Conservation (phyloP, 2,888 invertebrate species). For the Taenaris catops region DNA sequence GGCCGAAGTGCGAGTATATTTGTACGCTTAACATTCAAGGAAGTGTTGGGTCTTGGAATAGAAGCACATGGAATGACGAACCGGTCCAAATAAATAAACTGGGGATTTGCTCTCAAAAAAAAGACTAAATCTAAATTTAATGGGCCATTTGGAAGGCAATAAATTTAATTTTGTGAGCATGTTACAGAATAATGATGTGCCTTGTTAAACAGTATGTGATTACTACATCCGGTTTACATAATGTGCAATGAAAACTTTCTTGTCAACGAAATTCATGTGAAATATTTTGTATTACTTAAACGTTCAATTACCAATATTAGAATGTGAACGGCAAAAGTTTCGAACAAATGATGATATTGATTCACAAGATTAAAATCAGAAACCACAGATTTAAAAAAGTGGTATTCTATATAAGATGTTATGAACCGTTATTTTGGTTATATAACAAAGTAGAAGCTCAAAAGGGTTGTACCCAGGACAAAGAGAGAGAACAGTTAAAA, state of each 20-base stretch:
- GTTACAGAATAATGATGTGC: slow-evolving; percentile 12
- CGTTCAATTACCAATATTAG: slow-evolving; percentile 1
- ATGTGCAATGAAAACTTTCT: slow-evolving; percentile 10
- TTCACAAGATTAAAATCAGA: too few relatives aligned
- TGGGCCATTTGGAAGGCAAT: slow-evolving; percentile 9
- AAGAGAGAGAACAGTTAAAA: too few relatives aligned
- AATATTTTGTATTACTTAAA: neutral
- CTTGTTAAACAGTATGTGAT: slow-evolving; percentile 13
- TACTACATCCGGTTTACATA: slow-evolving; percentile 13
- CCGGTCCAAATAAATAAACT: slow-evolving; percentile 27
- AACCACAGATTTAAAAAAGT: too few relatives aligned
- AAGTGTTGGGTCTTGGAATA: slow-evolving; percentile 72
- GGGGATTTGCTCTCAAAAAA: slow-evolving; percentile 17
- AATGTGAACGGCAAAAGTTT: too few relatives aligned
- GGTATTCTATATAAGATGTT: too few relatives aligned
- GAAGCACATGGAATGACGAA: slow-evolving; percentile 55
- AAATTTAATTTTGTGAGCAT: slow-evolving; percentile 12
- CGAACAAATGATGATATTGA: too few relatives aligned
- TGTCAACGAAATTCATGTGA: neutral
- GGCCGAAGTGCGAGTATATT: slow-evolving; percentile 68
- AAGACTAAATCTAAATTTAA: slow-evolving; percentile 13
- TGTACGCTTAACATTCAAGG: slow-evolving; percentile 73
- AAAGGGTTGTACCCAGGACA: too few relatives aligned
- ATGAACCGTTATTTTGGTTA: too few relatives aligned
- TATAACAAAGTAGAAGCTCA: too few relatives aligned